Conservation (phyloP, 2,888 invertebrate species). For the Oxycera nigricornis region DNA sequence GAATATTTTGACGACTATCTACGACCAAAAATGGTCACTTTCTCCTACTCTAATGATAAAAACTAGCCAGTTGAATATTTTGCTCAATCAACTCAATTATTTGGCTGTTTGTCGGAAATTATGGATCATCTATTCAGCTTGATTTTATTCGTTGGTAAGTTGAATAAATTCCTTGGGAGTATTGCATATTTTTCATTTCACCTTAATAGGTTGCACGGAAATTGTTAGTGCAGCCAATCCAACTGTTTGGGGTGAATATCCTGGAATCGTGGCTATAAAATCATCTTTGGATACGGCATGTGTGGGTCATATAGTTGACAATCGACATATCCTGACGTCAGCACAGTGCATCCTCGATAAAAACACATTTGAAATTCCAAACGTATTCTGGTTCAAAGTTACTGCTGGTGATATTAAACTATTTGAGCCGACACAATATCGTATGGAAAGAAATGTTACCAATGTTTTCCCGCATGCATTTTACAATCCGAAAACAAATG, state of each 20-base stretch:
- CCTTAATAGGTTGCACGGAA: too few relatives aligned
- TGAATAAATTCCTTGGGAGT: too few relatives aligned
- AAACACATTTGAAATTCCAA: slow-evolving; percentile 16
- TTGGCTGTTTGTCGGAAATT: too few relatives aligned
- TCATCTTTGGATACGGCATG: slow-evolving; percentile 5
- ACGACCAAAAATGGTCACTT: too few relatives aligned
- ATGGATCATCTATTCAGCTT: too few relatives aligned
- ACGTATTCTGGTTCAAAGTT: slow-evolving; percentile 40
- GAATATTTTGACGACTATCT: too few relatives aligned
- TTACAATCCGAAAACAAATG: slow-evolving; percentile 39
- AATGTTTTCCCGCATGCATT: slow-evolving; percentile 40
- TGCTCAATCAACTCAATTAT: too few relatives aligned
- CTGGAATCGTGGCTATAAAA: slow-evolving; percentile 23
- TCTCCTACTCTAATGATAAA: too few relatives aligned
- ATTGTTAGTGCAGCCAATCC: slow-evolving; percentile 5
- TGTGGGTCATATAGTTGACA: slow-evolving; percentile 36
- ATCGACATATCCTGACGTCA: slow-evolving; percentile 41
- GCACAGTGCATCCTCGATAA: slow-evolving; percentile 42
- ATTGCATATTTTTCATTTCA: too few relatives aligned
- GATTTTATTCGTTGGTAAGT: too few relatives aligned
- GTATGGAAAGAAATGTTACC: slow-evolving; percentile 37
- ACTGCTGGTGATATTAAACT: slow-evolving; percentile 45
- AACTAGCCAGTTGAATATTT: too few relatives aligned
- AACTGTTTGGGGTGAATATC: slow-evolving; percentile 33
- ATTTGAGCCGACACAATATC: slow-evolving; percentile 24